phyloP scores from a whole-genome alignment of 2,113 vertebrate species.

The Myxocyprinus asiaticus region DNA sequence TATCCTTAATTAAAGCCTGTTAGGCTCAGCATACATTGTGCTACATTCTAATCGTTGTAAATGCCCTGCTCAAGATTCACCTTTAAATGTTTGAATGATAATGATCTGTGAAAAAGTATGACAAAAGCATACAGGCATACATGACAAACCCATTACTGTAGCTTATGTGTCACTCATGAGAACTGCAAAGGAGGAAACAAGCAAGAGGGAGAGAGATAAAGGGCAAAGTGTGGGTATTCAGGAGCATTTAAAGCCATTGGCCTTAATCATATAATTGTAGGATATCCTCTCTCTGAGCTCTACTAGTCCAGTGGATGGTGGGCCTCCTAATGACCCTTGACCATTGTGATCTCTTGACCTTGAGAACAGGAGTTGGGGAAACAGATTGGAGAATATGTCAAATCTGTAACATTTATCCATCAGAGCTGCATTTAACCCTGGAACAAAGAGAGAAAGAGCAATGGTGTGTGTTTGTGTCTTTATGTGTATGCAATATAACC shows the following conservation, averaged over 20 bases:
- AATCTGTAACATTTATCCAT: conserved; percentile 48
- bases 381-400: conserved; percentile 40
- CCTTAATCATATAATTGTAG: conserved; percentile 54
- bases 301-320: conserved; percentile 37
- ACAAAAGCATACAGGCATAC: conserved; percentile 34
- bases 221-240: conserved; percentile 34
- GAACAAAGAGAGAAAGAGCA: neutral
- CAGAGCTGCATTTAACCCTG: conserved; percentile 49
- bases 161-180: conserved; percentile 29
- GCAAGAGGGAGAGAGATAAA: neutral
- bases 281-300: conserved; percentile 47
- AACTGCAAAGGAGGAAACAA: conserved; percentile 25
- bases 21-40: conserved; percentile 3
- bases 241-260: conserved; percentile 41
- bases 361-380: conserved; percentile 36
- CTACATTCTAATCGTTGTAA: conserved; percentile 33
- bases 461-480: too few relatives aligned
- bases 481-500: neutral
- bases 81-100: conserved; percentile 30
- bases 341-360: conserved; percentile 48
- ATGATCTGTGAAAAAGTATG: conserved; percentile 32
- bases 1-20: conserved; percentile 40
- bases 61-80: conserved; percentile 28
- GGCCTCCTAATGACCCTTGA: conserved; percentile 58
- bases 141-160: conserved; percentile 45